phyloP scores from a whole-genome alignment of 2,113 vertebrate species.

The Datnioides undecimradiatus region DNA sequence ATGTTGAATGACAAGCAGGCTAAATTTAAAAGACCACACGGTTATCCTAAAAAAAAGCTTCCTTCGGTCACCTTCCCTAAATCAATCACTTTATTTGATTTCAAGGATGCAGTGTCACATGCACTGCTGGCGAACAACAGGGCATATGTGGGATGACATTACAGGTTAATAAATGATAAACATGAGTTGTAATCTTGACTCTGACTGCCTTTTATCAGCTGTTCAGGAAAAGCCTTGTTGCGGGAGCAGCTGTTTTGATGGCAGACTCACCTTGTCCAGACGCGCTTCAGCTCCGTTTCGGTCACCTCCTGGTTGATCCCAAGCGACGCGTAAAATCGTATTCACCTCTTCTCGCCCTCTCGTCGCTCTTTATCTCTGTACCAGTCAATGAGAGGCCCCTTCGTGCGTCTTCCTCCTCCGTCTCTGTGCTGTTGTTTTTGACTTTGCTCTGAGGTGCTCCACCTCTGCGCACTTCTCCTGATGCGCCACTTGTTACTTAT shows the following conservation, averaged over 20 bases:
- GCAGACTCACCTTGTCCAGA: conserved; percentile 58
- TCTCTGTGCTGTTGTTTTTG: not conserved
- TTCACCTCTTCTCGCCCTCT: not conserved
- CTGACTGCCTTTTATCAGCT: not conserved
- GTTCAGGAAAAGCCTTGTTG: not conserved
- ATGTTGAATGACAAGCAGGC: not conserved
- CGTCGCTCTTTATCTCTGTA: not conserved
- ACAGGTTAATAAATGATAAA: conserved; percentile 46
- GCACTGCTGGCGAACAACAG: not conserved
- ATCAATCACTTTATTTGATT: not conserved
- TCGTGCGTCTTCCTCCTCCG: conserved; percentile 14
- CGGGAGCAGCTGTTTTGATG: not conserved
- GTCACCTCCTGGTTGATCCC: not conserved
- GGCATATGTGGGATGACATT: not conserved
- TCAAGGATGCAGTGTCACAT: not conserved
- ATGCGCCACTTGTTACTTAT: conserved; percentile 75
- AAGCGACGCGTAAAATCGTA: rapidly evolving
- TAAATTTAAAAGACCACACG: not conserved
- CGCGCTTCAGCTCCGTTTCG: not conserved
- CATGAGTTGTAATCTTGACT: not conserved
- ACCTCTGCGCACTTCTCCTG: conserved; percentile 52
- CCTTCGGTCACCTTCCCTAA: not conserved
- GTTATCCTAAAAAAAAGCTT: not conserved
- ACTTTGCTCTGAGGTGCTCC: not conserved
- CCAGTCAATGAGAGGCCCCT: not conserved